These are phyloP conservation scores for Portevinia maculata DNA, from an alignment of 2,888 invertebrate genomes.

Conservation along the genomic window DNA sequence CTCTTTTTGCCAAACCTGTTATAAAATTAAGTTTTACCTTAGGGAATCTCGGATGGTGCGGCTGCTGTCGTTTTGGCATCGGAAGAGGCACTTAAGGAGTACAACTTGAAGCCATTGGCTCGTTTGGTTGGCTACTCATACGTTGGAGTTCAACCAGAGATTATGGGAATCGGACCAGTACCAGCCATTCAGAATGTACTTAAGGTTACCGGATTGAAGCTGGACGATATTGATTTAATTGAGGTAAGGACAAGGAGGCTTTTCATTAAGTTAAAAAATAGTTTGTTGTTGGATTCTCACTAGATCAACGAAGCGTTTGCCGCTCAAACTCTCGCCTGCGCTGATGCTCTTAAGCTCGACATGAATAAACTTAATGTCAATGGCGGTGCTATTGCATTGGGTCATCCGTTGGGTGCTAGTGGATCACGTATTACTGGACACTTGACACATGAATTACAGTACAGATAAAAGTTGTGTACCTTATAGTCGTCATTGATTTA, in stretches of 20 bases:
- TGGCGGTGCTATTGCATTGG: slow-evolving; percentile 98
- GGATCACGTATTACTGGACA: slow-evolving; percentile 96
- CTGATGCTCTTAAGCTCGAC: slow-evolving; percentile 94
- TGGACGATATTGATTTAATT: slow-evolving; percentile 95
- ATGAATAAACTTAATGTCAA: slow-evolving; percentile 94
- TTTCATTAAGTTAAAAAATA: too few species aligned
- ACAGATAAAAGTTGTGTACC: slow-evolving; percentile 79
- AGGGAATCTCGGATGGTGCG: slow-evolving; percentile 99
- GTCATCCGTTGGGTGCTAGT: slow-evolving; percentile 98
- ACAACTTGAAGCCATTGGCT: slow-evolving; percentile 94
- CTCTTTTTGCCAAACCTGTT: neutral
- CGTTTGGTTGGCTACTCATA: slow-evolving; percentile 95
- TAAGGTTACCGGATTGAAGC: slow-evolving; percentile 89
- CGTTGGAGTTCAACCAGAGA: slow-evolving; percentile 97
- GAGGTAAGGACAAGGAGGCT: slow-evolving; percentile 86
- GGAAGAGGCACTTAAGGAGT: slow-evolving; percentile 92
- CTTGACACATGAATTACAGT: slow-evolving; percentile 95
- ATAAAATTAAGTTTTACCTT: slow-evolving; percentile 72
- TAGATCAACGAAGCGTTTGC: slow-evolving; percentile 99
- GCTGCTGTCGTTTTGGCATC: slow-evolving; percentile 95
- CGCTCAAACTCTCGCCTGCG: slow-evolving; percentile 96
- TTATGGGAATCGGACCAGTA: slow-evolving; percentile 99
- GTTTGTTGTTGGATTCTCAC: too few species aligned
- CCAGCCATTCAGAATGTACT: slow-evolving; percentile 95
- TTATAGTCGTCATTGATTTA: slow-evolving; percentile 15